These are phyloP conservation scores for Encarsia formosa DNA, from an alignment of 2,888 invertebrate genomes.

Conservation along the genomic window DNA sequence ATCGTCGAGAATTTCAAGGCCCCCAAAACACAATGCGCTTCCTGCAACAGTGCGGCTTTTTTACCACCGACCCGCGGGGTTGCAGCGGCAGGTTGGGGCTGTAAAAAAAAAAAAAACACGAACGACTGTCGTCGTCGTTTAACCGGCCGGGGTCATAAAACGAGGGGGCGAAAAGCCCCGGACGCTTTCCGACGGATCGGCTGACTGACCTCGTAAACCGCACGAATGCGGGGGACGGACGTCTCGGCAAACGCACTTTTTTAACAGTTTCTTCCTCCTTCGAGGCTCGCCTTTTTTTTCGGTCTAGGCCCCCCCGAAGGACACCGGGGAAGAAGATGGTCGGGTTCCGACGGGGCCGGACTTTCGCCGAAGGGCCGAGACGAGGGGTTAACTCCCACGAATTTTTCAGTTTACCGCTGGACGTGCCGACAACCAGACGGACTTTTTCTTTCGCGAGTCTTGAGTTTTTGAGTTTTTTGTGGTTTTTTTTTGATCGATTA, in stretches of 20 bases:
- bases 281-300: neutral
- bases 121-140: neutral
- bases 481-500: too few species aligned
- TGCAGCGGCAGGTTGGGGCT: constrained; percentile 46
- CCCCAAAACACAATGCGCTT: constrained; percentile 39
- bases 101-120: constrained; percentile 19
- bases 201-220: constrained; percentile 12
- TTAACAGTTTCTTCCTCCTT: constrained; percentile 4
- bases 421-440: constrained; percentile 19
- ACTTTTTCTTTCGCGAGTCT: neutral
- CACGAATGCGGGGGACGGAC: neutral
- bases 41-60: constrained; percentile 49
- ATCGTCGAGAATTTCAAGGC: constrained; percentile 44
- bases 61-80: constrained; percentile 27
- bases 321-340: constrained; percentile 19
- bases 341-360: constrained; percentile 17
- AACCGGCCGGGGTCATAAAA: constrained; percentile 36
- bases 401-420: constrained; percentile 21
- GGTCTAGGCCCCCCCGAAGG: constrained; percentile 24
- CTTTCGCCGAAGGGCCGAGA: constrained; percentile 13
- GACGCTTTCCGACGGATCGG: constrained; percentile 1
- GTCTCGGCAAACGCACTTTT: too few species aligned
- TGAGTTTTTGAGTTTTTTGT: neutral
- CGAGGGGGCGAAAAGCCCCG: constrained; percentile 41
- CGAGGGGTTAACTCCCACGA: constrained; percentile 28